These are phyloP conservation scores for Patagioenas fasciata DNA, from an alignment of 2,113 vertebrate genomes.

Conservation along the genomic window DNA sequence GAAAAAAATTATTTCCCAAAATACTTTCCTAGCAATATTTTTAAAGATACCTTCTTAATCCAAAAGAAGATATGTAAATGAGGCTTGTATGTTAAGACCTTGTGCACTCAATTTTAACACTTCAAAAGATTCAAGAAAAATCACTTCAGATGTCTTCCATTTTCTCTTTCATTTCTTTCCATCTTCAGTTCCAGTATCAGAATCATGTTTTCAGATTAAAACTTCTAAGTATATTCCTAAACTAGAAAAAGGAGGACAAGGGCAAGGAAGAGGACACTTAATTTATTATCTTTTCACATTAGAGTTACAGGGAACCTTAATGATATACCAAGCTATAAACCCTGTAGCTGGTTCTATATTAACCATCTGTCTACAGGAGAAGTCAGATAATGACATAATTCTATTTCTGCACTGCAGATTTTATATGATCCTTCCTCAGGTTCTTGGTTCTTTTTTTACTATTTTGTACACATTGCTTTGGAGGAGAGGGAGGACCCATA, in stretches of 20 bases:
- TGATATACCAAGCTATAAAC: constrained; percentile 43
- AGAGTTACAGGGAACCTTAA: constrained; percentile 45
- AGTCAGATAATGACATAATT: constrained; percentile 55
- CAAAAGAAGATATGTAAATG: constrained; percentile 25
- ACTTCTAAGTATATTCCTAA: constrained; percentile 29
- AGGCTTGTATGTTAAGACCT: constrained; percentile 1
- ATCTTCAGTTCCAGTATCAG: not conserved
- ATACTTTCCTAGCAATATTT: not conserved
- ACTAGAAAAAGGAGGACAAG: constrained; percentile 61
- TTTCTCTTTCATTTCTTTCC: constrained; percentile 4
- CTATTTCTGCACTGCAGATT: constrained; percentile 43
- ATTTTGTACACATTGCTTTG: not conserved
- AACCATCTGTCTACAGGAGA: constrained; percentile 45
- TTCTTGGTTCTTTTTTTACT: not conserved
- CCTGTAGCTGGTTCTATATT: constrained; percentile 30
- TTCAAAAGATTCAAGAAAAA: constrained; percentile 22
- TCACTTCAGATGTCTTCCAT: not conserved
- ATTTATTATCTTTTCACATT: constrained; percentile 60
- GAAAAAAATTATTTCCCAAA: not conserved
- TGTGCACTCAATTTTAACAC: not conserved
- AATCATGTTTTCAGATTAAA: constrained; percentile 36
- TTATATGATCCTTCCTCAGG: not conserved
- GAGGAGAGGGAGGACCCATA: not conserved
- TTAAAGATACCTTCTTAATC: not conserved
- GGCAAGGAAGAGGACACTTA: constrained; percentile 46